Percentiles rank a stretch among this genome's conserved stretches.
Evolutionary conservation across 2,113 vertebrate species (phyloP).

Genomic region (Peucedramus taeniatus): DNA sequence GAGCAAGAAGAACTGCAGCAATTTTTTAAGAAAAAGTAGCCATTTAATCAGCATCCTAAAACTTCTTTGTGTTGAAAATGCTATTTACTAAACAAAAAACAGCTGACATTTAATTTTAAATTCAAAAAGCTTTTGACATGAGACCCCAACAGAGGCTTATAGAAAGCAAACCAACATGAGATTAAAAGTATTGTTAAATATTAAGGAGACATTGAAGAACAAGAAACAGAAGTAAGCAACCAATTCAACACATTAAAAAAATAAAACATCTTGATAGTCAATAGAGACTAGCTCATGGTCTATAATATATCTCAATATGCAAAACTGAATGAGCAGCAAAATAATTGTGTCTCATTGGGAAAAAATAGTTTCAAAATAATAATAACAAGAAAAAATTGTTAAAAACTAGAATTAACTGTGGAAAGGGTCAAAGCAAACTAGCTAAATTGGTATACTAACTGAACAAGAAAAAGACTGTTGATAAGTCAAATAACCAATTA

Average conservation of each 20-base stretch:
- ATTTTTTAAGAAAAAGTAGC: background rate
- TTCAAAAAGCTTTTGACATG: background rate
- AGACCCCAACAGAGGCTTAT: background rate
- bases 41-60: background rate
- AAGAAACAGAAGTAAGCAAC: background rate
- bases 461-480: background rate
- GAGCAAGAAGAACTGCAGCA: background rate
- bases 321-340: background rate
- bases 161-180: background rate
- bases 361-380: background rate
- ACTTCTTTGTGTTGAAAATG: background rate
- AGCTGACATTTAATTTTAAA: background rate
- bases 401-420: background rate
- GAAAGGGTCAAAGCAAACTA: background rate
- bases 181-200: background rate
- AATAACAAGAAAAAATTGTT: background rate
- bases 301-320: background rate
- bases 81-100: background rate
- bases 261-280: background rate
- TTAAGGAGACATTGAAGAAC: background rate
- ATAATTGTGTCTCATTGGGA: background rate
- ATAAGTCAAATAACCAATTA: background rate
- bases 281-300: background rate
- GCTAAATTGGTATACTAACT: background rate
- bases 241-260: background rate